Evolutionary conservation across 2,113 vertebrate genomes (phyloP), one percentile per base, ranked within the genome.

Genomic region (Callorhinus ursinus): DNA sequence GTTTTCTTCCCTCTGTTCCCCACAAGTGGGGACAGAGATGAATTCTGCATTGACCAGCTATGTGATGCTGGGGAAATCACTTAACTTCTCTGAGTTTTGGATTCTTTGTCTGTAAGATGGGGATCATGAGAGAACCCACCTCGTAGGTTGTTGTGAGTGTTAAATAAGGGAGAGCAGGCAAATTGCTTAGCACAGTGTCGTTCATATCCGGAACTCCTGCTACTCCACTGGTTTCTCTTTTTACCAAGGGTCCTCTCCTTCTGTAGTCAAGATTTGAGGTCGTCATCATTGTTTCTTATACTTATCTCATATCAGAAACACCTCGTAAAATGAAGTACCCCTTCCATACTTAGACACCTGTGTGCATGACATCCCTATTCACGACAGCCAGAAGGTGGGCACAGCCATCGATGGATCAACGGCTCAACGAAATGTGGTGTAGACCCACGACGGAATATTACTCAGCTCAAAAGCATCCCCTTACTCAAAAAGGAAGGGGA

Each of bases 21-120:
- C 9, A 0, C 49, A 67, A 39, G 49, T 13, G 21, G 21, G 55
- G 74, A 55, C 18, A 15, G 33, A 31, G 77, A 67, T 96, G 57
- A 65, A 83, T 69, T 55, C 69, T 0, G 0, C 16, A 18, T 0
- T 4, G 7, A 51, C 46, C 57, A 49, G 76, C 49, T 82, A 31
- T 33, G 76, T 82, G 71, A 61, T 5, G 13, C 13, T 53, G 24
- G 22, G 33, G 5, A 82, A 91, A 39, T 72, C 2, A 76, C 46
- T 91, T 39, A 24, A 49, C 55, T 65, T 83, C 74, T 82, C 55
- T 84, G 74, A 74, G 96, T 33, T 74, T 49, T 22, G 39, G 74
- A 24, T 69, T 79, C 71, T 71, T 42, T 82, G 33, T 77, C 57
- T 89, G 51, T 16, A 77, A 88, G 82, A 33, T 12, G 65, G 22